Evolutionary conservation across 2,888 invertebrate genomes (phyloP).

Genomic region (Orthonevra nobilis): DNA sequence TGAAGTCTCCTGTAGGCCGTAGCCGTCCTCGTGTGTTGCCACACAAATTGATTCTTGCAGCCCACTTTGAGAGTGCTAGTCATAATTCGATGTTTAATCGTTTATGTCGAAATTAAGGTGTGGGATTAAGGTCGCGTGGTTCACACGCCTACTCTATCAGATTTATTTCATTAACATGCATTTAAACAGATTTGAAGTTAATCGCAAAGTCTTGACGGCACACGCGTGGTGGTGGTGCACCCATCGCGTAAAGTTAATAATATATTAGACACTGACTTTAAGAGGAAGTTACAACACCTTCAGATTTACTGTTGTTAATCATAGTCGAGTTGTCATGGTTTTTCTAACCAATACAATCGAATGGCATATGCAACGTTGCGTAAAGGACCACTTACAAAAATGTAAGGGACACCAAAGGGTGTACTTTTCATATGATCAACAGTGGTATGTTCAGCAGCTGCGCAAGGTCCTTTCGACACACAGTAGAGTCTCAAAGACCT

Average conservation of each 20-base stretch:
- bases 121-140: conserved; percentile 31
- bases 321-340: not conserved
- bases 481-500: conserved; percentile 7
- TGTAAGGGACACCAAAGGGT: conserved; percentile 1
- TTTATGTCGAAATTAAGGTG: conserved; percentile 2
- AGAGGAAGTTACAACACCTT: conserved; percentile 46
- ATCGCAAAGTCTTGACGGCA: conserved; percentile 28
- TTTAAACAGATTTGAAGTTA: conserved; percentile 1
- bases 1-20: not conserved
- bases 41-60: conserved; percentile 3
- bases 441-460: conserved; percentile 42
- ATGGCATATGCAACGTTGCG: conserved; percentile 10
- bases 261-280: not conserved
- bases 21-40: not conserved
- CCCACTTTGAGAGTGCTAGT: not conserved
- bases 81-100: conserved; percentile 6
- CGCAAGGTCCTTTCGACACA: conserved; percentile 27
- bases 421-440: conserved; percentile 15
- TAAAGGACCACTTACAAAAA: conserved; percentile 1
- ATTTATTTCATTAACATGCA: conserved; percentile 9
- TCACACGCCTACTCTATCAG: conserved; percentile 23
- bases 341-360: not conserved
- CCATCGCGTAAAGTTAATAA: conserved; percentile 1
- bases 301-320: too few relatives aligned
- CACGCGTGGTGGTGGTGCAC: conserved; percentile 50